A percentile compares a stretch with the other conserved stretches of the same genome.
Evolutionary conservation across 2,113 vertebrate species (phyloP).

Genomic region (Heteronetta atricapilla): DNA sequence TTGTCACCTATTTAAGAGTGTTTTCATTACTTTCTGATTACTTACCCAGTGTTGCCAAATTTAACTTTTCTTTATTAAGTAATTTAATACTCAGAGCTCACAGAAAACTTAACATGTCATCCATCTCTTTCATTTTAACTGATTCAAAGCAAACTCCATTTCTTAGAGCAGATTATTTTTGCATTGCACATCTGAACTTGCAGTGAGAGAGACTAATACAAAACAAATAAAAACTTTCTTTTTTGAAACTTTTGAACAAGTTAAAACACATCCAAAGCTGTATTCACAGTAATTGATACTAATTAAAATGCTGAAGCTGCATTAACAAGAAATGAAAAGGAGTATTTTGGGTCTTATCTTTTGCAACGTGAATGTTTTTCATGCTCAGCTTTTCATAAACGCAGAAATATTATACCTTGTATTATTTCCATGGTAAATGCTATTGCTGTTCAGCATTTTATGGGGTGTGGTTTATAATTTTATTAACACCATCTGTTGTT

Average conservation of each 20-base stretch:
- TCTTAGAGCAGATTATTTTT: slow-evolving; percentile 38
- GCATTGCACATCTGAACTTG: slow-evolving; percentile 60
- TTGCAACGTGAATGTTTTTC: slow-evolving; percentile 50
- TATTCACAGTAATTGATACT: slow-evolving; percentile 54
- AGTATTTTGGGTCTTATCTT: slow-evolving; percentile 67
- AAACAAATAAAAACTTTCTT: slow-evolving; percentile 61
- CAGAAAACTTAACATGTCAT: slow-evolving; percentile 37
- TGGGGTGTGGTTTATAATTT: slow-evolving; percentile 72
- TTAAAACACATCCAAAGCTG: slow-evolving; percentile 54
- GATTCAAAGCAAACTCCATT: slow-evolving; percentile 50
- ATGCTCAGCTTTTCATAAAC: slow-evolving; percentile 53
- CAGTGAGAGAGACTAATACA: slow-evolving; percentile 23
- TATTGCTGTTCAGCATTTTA: slow-evolving; percentile 63
- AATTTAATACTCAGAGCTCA: slow-evolving; percentile 55
- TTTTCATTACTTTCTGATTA: slow-evolving; percentile 62
- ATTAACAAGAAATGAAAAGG: slow-evolving; percentile 65
- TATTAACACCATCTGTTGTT: slow-evolving; percentile 71
- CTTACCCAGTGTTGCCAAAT: slow-evolving; percentile 9
- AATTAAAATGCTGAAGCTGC: slow-evolving; percentile 67
- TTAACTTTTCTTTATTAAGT: slow-evolving; percentile 60
- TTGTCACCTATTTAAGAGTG: slow-evolving; percentile 37
- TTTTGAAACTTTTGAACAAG: slow-evolving; percentile 65
- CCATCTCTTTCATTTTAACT: slow-evolving; percentile 43
- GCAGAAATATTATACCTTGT: slow-evolving; percentile 52
- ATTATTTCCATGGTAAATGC: slow-evolving; percentile 59